Evolutionary conservation across 2,113 vertebrate species (phyloP).

Genomic region (Willisornis vidua): DNA sequence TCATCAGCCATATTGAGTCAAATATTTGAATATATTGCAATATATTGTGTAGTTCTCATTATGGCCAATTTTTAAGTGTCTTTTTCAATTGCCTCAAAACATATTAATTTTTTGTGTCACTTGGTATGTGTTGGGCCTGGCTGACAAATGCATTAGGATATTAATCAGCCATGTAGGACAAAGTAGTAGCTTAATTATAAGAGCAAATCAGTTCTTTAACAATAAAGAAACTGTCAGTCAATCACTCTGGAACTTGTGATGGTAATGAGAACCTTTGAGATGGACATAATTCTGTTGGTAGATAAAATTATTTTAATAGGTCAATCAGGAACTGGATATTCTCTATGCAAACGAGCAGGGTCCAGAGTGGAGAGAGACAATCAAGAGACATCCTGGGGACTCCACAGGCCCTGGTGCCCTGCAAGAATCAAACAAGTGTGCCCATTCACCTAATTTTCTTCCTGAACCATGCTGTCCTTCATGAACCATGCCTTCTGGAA

Average conservation of each 20-base stretch:
- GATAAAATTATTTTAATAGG: not conserved
- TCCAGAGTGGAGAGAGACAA: not conserved
- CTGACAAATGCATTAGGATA: not conserved
- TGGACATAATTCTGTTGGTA: not conserved
- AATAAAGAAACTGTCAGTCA: not conserved
- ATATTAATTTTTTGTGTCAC: not conserved
- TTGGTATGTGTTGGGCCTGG: not conserved
- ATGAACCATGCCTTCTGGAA: not conserved
- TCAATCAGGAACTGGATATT: not conserved
- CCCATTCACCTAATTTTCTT: not conserved
- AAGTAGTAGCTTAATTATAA: not conserved
- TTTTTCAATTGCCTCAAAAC: not conserved
- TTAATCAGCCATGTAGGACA: not conserved
- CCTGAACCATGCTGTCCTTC: not conserved
- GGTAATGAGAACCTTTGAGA: not conserved
- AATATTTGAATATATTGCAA: not conserved
- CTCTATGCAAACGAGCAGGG: accelerated
- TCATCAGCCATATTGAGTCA: not conserved
- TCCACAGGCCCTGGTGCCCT: not conserved
- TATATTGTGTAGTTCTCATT: not conserved
- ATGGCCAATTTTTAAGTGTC: not conserved
- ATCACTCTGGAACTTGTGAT: not conserved
- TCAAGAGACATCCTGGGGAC: not conserved
- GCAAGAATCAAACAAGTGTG: not conserved
- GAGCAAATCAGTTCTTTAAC: not conserved